phyloP scores from a whole-genome alignment of 2,888 invertebrate species.

The Lobophora halterata region DNA sequence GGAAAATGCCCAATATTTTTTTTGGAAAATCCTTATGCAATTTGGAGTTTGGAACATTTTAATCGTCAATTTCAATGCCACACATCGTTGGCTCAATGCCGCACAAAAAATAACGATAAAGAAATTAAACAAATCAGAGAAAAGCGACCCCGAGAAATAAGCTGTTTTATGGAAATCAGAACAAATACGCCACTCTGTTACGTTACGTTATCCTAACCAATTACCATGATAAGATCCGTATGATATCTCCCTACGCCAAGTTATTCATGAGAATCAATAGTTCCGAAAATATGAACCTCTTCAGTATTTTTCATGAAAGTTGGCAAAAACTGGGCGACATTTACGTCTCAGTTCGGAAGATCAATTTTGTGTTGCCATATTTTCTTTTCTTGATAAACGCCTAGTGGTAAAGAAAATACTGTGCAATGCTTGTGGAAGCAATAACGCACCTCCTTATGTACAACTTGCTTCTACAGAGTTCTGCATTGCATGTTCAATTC shows the following conservation, averaged over 20 bases:
- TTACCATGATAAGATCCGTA: conserved; percentile 22
- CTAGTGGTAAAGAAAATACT: too few species aligned
- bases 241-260: conserved; percentile 5
- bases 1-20: not conserved
- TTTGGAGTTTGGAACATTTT: too few species aligned
- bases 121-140: conserved; percentile 16
- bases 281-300: too few species aligned
- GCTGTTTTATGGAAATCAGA: conserved; percentile 30
- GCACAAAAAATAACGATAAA: conserved; percentile 17
- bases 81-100: conserved; percentile 21
- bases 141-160: conserved; percentile 21
- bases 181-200: conserved; percentile 20
- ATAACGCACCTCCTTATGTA: too few species aligned
- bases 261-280: conserved; percentile 8
- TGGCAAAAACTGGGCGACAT: too few species aligned
- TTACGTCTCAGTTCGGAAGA: too few species aligned
- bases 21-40: not conserved
- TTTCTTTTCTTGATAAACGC: too few species aligned
- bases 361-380: too few species aligned
- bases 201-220: conserved; percentile 16
- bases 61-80: conserved; percentile 23
- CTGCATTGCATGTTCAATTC: too few species aligned
- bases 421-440: too few species aligned
- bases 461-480: too few species aligned
- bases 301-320: too few species aligned